Evolutionary conservation across 1,140 invertebrate species (phyloP).

Genomic region (Camponotus vicinus): DNA sequence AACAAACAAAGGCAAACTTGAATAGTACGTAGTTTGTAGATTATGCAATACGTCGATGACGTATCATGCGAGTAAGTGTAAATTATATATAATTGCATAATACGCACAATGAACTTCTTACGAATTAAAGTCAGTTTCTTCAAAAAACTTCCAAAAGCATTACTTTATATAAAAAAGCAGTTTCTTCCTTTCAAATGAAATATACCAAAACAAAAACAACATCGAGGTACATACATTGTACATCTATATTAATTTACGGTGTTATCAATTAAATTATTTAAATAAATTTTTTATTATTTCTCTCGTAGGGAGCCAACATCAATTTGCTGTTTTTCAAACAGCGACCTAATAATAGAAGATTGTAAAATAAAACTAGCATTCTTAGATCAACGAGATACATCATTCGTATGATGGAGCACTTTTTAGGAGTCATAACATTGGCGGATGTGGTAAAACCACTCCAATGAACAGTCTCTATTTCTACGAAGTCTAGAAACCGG

Average conservation of each 20-base stretch:
- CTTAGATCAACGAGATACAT: neutral
- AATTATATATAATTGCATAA: constrained; percentile 34
- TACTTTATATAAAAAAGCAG: neutral
- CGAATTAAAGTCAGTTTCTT: neutral
- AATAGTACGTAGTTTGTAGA: neutral
- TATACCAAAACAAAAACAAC: neutral
- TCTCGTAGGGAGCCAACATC: neutral
- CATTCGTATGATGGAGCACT: neutral
- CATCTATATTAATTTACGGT: neutral
- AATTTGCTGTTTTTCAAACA: neutral
- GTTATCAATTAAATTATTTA: neutral
- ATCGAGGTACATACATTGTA: neutral
- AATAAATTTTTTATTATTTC: neutral
- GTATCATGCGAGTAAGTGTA: neutral
- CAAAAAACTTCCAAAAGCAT: neutral
- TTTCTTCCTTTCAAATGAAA: neutral
- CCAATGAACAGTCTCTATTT: neutral
- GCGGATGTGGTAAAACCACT: neutral
- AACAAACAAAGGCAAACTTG: neutral
- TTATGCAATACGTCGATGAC: constrained; percentile 5
- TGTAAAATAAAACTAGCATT: no score
- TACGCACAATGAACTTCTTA: neutral
- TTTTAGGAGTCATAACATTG: neutral
- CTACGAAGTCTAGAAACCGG: constrained; percentile 29
- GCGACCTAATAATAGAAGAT: neutral